Percentiles rank a stretch among this genome's conserved stretches.
phyloP scores from a whole-genome alignment of 2,888 invertebrate genomes.

The Eugnorisma glareosa region DNA sequence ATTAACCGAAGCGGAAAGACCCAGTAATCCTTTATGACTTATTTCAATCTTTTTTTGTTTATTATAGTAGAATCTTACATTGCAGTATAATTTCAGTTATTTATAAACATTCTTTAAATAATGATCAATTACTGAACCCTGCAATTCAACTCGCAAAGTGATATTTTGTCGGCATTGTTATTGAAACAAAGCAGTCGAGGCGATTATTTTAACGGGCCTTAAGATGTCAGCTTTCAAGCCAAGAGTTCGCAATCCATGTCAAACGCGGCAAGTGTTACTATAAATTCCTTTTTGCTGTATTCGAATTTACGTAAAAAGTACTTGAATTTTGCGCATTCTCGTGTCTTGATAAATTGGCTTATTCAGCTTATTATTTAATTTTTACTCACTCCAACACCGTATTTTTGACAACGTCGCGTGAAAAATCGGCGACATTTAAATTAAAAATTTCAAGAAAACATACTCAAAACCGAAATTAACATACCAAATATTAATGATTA shows the following conservation, averaged over 20 bases:
- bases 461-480: slow-evolving; percentile 51
- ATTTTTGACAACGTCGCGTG: slow-evolving; percentile 41
- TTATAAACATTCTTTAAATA: background rate
- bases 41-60: background rate
- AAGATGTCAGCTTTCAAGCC: slow-evolving; percentile 55
- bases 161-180: slow-evolving; percentile 19
- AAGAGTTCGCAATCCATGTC: slow-evolving; percentile 44
- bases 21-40: too few species aligned
- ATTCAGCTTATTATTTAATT: slow-evolving; percentile 25
- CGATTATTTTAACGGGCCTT: slow-evolving; percentile 42
- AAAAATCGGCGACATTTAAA: slow-evolving; percentile 28
- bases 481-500: slow-evolving; percentile 65
- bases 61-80: background rate
- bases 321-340: slow-evolving; percentile 50
- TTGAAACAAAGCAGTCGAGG: slow-evolving; percentile 35
- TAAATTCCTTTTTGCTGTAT: slow-evolving; percentile 43
- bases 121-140: background rate
- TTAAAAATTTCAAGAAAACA: slow-evolving; percentile 32
- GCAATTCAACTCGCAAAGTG: background rate
- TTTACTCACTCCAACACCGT: slow-evolving; percentile 14
- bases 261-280: slow-evolving; percentile 24
- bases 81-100: background rate
- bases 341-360: slow-evolving; percentile 51
- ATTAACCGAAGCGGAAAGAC: too few species aligned
- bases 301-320: slow-evolving; percentile 24